phyloP scores from a whole-genome alignment of 2,888 invertebrate species.

The Ophion costatus region DNA sequence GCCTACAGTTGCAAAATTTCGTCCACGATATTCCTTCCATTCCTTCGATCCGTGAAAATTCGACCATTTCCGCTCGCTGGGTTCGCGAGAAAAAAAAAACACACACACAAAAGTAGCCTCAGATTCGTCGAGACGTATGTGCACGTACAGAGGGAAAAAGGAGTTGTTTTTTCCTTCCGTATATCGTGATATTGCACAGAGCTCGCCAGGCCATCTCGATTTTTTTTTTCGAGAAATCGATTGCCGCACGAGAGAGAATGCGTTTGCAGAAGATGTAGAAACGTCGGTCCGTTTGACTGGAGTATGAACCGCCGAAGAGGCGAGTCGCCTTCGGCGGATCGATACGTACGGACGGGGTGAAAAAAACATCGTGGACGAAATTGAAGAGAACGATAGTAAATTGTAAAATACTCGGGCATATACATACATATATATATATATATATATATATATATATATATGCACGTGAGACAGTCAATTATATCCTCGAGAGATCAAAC shows the following conservation, averaged over 20 bases:
- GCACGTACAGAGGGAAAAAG: not conserved
- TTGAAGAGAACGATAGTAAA: not conserved
- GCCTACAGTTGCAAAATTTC: not conserved
- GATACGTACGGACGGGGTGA: not conserved
- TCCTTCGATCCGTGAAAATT: not conserved
- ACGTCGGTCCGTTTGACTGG: not conserved
- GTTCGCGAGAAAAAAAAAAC: not conserved
- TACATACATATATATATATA: not conserved
- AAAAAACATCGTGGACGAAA: not conserved
- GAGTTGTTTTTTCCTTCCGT: not conserved
- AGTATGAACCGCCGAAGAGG: not conserved
- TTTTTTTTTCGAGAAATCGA: too few relatives aligned
- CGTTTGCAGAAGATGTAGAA: too few relatives aligned
- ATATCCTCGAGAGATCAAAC: slow-evolving; percentile 42
- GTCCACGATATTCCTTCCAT: not conserved
- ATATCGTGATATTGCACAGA: not conserved
- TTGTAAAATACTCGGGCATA: not conserved
- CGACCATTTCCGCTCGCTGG: not conserved
- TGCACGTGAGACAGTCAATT: slow-evolving; percentile 1
- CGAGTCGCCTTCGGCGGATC: not conserved
- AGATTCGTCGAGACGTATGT: not conserved
- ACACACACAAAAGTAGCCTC: not conserved
- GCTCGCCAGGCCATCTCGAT: not conserved
- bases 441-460: too few relatives aligned
- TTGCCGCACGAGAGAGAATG: too few relatives aligned